Evolutionary conservation across 2,797 vertebrate species (phyloP).

Genomic region (Microctenopoma steveboyesi): DNA sequence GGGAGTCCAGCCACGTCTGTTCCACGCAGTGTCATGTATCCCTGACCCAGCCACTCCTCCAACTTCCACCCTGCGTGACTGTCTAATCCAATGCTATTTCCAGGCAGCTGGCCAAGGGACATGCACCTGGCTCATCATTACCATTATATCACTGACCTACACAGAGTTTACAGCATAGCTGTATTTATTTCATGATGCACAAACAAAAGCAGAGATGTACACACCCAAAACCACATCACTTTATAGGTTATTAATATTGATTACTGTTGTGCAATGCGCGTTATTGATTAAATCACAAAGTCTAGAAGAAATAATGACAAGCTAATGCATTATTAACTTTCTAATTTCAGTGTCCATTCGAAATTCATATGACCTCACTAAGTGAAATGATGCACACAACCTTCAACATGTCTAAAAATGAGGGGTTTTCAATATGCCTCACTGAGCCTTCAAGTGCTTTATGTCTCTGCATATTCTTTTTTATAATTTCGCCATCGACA

Average conservation of each 20-base stretch:
- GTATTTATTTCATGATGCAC: slow-evolving; percentile 32
- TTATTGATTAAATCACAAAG: slow-evolving; percentile 50
- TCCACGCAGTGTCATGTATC: slow-evolving; percentile 17
- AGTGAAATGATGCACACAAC: slow-evolving; percentile 18
- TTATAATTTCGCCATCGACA: slow-evolving; percentile 17
- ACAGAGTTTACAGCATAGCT: slow-evolving; percentile 42
- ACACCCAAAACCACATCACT: not conserved
- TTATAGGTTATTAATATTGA: slow-evolving; percentile 32
- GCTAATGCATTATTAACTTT: slow-evolving; percentile 49
- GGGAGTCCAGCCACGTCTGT: slow-evolving; percentile 55
- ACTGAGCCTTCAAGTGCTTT: not conserved
- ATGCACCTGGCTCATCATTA: slow-evolving; percentile 69
- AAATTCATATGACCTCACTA: slow-evolving; percentile 19
- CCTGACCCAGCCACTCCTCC: not conserved
- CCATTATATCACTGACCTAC: slow-evolving; percentile 58
- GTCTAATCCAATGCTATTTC: slow-evolving; percentile 66
- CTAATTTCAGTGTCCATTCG: slow-evolving; percentile 27
- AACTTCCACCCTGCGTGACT: slow-evolving; percentile 16
- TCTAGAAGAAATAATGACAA: slow-evolving; percentile 39
- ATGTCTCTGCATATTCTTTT: not conserved
- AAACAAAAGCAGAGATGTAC: not conserved
- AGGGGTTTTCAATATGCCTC: slow-evolving; percentile 9
- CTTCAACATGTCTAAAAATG: slow-evolving; percentile 23
- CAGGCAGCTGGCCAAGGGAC: slow-evolving; percentile 64
- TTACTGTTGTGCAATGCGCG: slow-evolving; percentile 24